phyloP scores from a whole-genome alignment of 2,797 vertebrate species.

The Bradypodion pumilum region DNA sequence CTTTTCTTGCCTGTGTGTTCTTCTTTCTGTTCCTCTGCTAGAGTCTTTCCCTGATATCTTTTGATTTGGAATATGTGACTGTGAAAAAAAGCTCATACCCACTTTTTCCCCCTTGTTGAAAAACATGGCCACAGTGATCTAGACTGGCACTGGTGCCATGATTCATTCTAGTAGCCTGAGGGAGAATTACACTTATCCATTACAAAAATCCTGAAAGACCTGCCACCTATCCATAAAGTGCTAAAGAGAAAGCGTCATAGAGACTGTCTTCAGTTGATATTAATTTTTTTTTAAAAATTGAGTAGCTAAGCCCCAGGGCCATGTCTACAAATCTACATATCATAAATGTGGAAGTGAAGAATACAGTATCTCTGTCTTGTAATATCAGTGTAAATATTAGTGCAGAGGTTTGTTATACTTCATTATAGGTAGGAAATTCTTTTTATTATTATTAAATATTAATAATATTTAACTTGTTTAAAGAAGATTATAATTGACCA shows the following conservation, averaged over 20 bases:
- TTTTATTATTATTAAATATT: slow-evolving; percentile 23
- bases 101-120: not conserved
- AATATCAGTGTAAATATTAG: not conserved
- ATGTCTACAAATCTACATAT: not conserved
- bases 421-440: not conserved
- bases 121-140: not conserved
- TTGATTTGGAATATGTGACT: not conserved
- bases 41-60: too few species aligned
- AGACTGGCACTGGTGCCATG: not conserved
- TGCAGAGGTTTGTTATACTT: not conserved
- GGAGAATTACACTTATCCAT: slow-evolving; percentile 20
- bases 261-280: slow-evolving; percentile 9
- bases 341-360: slow-evolving; percentile 9
- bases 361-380: not conserved
- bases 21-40: not conserved
- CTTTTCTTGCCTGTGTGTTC: not conserved
- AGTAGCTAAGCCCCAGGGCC: not conserved
- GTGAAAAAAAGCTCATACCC: not conserved
- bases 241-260: slow-evolving; percentile 14
- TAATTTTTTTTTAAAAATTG: slow-evolving; percentile 15
- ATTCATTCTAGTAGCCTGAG: slow-evolving; percentile 16
- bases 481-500: not conserved
- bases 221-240: slow-evolving; percentile 16
- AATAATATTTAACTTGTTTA: not conserved
- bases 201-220: slow-evolving; percentile 3